Conservation (phyloP, 2,888 invertebrate genomes). For the Eupithecia insigniata region DNA sequence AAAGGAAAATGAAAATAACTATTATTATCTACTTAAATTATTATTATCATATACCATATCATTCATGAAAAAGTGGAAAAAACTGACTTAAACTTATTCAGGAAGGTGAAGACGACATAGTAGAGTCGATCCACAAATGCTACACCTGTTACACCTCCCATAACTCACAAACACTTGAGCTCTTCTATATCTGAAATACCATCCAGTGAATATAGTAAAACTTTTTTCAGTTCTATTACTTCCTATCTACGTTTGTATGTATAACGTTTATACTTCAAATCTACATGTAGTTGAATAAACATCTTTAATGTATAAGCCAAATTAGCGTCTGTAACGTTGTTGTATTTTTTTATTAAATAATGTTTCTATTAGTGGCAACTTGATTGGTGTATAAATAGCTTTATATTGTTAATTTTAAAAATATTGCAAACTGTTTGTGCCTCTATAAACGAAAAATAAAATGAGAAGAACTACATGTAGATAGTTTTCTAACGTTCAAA, state of each 20-base stretch:
- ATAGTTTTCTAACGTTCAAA: background rate
- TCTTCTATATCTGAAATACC: slow-evolving; percentile 40
- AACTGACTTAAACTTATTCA: slow-evolving; percentile 12
- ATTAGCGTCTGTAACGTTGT: too few relatives aligned
- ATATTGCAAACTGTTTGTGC: too few relatives aligned
- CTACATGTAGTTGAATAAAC: background rate
- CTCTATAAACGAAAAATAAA: too few relatives aligned
- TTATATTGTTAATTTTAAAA: too few relatives aligned
- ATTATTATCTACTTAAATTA: too few relatives aligned
- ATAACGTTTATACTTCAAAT: background rate
- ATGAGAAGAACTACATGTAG: too few relatives aligned
- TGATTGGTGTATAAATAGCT: too few relatives aligned
- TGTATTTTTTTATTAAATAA: too few relatives aligned
- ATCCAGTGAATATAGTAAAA: slow-evolving; percentile 40
- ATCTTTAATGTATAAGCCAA: background rate
- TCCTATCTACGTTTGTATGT: background rate
- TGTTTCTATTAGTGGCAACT: too few relatives aligned
- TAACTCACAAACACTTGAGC: slow-evolving; percentile 46
- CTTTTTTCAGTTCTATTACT: slow-evolving; percentile 22
- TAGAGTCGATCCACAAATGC: slow-evolving; percentile 44
- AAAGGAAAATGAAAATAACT: too few relatives aligned
- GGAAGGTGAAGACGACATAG: slow-evolving; percentile 47
- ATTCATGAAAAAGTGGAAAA: slow-evolving; percentile 19
- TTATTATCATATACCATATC: too few relatives aligned
- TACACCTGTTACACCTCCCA: slow-evolving; percentile 58